Conservation (phyloP, 2,888 invertebrate genomes). For the Phalera bucephala region DNA sequence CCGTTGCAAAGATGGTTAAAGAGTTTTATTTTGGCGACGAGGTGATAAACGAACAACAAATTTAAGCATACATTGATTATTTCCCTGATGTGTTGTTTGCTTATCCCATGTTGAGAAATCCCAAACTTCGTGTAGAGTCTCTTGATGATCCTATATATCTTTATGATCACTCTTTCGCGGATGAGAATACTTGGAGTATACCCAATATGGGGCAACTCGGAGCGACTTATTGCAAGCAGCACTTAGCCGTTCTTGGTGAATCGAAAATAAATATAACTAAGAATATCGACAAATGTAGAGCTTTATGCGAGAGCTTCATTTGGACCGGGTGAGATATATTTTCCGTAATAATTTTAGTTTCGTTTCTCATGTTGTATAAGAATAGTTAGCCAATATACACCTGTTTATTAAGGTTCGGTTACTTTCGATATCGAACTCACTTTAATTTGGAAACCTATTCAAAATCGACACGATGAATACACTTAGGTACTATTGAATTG, state of each 20-base stretch:
- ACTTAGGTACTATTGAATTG: no score
- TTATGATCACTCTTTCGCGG: conserved; percentile 47
- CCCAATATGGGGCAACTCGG: conserved; percentile 37
- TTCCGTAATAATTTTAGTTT: conserved; percentile 5
- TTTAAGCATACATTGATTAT: conserved; percentile 33
- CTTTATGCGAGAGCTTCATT: conserved; percentile 29
- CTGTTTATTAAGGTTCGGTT: no score
- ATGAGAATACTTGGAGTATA: conserved; percentile 30
- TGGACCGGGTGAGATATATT: conserved; percentile 33
- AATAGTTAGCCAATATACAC: no score
- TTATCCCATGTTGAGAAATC: conserved; percentile 37
- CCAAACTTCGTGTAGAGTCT: conserved; percentile 29
- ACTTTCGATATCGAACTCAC: no score
- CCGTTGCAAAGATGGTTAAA: conserved; percentile 33
- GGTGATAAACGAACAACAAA: conserved; percentile 20
- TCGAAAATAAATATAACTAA: conserved; percentile 17
- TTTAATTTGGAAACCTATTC: no score
- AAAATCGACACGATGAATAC: no score
- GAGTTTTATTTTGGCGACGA: conserved; percentile 49
- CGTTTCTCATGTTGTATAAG: no score
- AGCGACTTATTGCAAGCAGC: conserved; percentile 44
- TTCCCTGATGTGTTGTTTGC: conserved; percentile 54
- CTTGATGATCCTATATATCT: conserved; percentile 43
- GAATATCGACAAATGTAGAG: conserved; percentile 27
- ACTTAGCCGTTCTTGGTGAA: conserved; percentile 21